Evolutionary conservation across 2,888 invertebrate genomes (phyloP).

Genomic region (Laothoe populi): DNA sequence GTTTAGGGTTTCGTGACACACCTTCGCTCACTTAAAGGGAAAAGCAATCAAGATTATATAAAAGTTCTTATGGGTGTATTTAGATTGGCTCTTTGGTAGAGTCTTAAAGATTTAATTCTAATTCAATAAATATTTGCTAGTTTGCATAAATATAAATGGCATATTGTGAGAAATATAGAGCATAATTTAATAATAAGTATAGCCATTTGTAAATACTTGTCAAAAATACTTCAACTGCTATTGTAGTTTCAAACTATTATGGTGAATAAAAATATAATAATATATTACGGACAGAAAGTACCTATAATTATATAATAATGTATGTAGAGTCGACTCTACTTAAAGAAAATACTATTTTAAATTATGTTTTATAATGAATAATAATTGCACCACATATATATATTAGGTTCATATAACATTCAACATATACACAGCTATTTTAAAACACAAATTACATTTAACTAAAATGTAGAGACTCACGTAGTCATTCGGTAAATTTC

Average conservation of each 20-base stretch:
- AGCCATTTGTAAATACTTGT: no score
- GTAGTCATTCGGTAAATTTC: slow-evolving; percentile 29
- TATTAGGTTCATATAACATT: no score
- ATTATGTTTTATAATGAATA: neutral
- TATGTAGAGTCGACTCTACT: neutral
- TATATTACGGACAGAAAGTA: neutral
- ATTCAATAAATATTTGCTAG: no score
- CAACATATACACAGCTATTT: no score
- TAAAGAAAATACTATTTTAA: neutral
- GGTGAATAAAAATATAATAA: no score
- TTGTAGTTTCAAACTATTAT: no score
- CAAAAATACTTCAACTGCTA: no score
- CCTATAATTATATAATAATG: neutral
- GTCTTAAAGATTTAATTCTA: neutral
- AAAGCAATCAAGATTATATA: neutral
- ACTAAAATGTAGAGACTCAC: neutral
- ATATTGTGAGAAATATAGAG: no score
- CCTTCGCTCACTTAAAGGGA: slow-evolving; percentile 24
- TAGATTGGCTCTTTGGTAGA: neutral
- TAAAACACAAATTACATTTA: neutral
- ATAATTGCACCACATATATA: no score
- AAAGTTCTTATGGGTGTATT: neutral
- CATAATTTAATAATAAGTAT: no score
- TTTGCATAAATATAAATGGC: no score
- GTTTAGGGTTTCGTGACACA: slow-evolving; percentile 18